Conservation (phyloP, 1,140 invertebrate species). For the Leucophenga varia region DNA sequence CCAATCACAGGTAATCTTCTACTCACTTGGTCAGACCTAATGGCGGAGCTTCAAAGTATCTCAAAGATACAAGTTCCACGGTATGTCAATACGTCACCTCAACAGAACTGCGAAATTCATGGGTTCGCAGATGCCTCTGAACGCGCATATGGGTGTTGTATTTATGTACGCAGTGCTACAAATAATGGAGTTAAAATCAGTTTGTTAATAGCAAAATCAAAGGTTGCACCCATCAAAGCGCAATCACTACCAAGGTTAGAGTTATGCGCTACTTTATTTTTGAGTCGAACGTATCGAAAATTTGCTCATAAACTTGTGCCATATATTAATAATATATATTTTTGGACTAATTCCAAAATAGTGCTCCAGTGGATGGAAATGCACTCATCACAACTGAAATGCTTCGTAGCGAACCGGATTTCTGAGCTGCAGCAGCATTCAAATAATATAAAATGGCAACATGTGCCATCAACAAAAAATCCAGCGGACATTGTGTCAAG, state of each 20-base stretch:
- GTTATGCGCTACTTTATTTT: constrained; percentile 1
- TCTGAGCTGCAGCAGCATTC: constrained; percentile 25
- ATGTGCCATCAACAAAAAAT: too few species aligned
- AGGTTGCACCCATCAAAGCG: constrained; percentile 1
- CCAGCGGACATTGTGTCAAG: too few species aligned
- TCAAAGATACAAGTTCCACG: too few species aligned
- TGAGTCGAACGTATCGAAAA: too few species aligned
- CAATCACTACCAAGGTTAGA: constrained; percentile 2
- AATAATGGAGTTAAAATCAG: not conserved
- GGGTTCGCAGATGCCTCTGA: constrained; percentile 9
- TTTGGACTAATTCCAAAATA: constrained; percentile 9
- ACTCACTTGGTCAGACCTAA: too few species aligned
- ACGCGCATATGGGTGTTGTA: constrained; percentile 10
- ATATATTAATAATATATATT: too few species aligned
- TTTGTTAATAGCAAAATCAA: constrained; percentile 8
- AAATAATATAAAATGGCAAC: too few species aligned
- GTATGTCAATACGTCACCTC: too few species aligned
- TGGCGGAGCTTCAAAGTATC: too few species aligned
- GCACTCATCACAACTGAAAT: constrained; percentile 14
- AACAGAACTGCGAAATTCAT: too few species aligned
- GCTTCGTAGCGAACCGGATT: constrained; percentile 35
- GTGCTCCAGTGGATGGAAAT: not conserved
- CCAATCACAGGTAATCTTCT: too few species aligned
- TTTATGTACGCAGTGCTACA: constrained; percentile 9
- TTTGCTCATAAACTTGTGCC: too few species aligned